phyloP scores from a whole-genome alignment of 2,797 vertebrate species.

The Xiphorhynchus erythropygius region DNA sequence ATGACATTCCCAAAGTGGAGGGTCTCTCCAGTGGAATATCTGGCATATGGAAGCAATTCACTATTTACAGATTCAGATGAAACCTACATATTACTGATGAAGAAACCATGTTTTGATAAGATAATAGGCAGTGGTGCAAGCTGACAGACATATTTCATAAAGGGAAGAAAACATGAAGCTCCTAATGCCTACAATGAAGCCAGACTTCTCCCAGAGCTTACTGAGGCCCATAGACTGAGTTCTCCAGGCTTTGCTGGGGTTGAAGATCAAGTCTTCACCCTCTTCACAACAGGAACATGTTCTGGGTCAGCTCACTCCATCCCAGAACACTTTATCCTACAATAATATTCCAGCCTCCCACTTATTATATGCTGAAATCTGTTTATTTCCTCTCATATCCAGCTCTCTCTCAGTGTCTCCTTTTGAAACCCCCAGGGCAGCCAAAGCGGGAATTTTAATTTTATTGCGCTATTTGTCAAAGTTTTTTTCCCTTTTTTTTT shows the following conservation, averaged over 20 bases:
- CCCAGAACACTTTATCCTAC: constrained; percentile 60
- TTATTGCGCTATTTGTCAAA: constrained; percentile 34
- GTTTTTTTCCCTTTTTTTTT: neutral
- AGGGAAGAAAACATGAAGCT: neutral
- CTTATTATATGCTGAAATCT: constrained; percentile 46
- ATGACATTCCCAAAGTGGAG: constrained; percentile 66
- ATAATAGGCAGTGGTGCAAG: constrained; percentile 53
- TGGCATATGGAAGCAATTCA: constrained; percentile 75
- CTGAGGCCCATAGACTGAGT: neutral
- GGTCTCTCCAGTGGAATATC: constrained; percentile 66
- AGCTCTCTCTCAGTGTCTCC: constrained; percentile 33
- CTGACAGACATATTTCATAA: neutral
- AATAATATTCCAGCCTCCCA: constrained; percentile 48
- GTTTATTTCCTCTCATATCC: constrained; percentile 64
- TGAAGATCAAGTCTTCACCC: constrained; percentile 27
- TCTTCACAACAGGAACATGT: neutral
- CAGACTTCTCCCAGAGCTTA: neutral
- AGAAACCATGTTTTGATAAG: constrained; percentile 76
- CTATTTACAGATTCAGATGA: constrained; percentile 53
- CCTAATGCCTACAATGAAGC: neutral
- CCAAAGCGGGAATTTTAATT: constrained; percentile 43
- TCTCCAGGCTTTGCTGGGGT: neutral
- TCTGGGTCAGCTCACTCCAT: neutral
- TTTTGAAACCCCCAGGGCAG: constrained; percentile 42
- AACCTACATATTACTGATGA: constrained; percentile 61